A percentile compares a stretch with the other conserved stretches of the same genome.
phyloP scores from a whole-genome alignment of 2,888 invertebrate genomes.

The Boloria selene region DNA sequence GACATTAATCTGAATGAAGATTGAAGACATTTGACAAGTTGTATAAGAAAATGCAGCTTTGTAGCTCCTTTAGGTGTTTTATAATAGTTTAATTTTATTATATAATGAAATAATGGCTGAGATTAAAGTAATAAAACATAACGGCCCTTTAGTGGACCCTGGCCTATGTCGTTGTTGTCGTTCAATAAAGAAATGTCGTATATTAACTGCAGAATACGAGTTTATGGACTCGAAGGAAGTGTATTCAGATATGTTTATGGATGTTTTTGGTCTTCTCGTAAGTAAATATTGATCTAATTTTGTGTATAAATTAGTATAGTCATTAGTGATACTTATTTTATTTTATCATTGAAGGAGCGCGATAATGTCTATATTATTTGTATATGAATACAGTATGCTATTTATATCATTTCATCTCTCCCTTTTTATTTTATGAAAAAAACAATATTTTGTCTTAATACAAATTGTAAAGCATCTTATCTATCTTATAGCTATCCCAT shows the following conservation, averaged over 20 bases:
- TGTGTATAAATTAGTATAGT: neutral
- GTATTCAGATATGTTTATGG: slow-evolving; percentile 75
- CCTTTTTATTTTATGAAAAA: neutral
- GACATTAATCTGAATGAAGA: neutral
- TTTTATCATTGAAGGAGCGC: too few species aligned
- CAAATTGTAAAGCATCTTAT: too few species aligned
- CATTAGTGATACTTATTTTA: too few species aligned
- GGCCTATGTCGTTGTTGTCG: slow-evolving; percentile 72
- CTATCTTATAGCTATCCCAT: slow-evolving; percentile 42
- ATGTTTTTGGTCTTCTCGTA: slow-evolving; percentile 72
- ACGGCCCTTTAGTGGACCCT: slow-evolving; percentile 67
- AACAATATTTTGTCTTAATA: neutral
- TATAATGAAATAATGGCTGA: slow-evolving; percentile 37
- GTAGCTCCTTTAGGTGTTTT: neutral
- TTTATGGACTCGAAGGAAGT: slow-evolving; percentile 67
- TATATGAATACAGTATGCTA: too few species aligned
- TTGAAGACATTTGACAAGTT: slow-evolving; percentile 5
- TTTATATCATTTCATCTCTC: too few species aligned
- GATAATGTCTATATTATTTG: too few species aligned
- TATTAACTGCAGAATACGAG: slow-evolving; percentile 65
- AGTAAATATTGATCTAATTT: slow-evolving; percentile 43
- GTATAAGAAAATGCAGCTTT: slow-evolving; percentile 2
- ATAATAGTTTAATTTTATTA: slow-evolving; percentile 4
- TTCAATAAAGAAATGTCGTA: slow-evolving; percentile 71
- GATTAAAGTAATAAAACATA: slow-evolving; percentile 42